Evolutionary conservation across 1,140 invertebrate species (phyloP), one percentile per base, ranked within the genome.

Genomic region (Drosophila ohnishii): DNA sequence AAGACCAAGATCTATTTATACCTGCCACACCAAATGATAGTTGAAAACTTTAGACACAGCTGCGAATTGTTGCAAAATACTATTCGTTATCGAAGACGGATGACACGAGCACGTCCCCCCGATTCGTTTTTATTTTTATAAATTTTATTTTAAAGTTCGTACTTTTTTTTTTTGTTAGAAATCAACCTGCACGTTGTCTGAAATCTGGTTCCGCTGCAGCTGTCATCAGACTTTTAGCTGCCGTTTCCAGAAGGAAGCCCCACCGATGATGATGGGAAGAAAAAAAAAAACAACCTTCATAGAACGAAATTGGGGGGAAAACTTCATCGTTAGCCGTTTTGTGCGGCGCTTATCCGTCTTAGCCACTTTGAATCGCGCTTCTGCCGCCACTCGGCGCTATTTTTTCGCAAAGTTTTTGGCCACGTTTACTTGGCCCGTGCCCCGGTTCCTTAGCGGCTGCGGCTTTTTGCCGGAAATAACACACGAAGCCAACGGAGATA

Each of bases 261-360:
- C 22, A 60, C 28, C 61, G 50, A 35, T 55, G 34, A 35, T 53
- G 50, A 35, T 70, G 45, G 45, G 4, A 28, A 22, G 25, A 42
- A 40, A 35, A 51, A 25, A 25, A 62, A 70, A 64, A 75, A 51
- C 42, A 69, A 67, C 35, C 62, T 32, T 22, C 22, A 40, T 14
- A 25, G 45, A 50, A 58, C 53, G n/a, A 55, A 55, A 65, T 32
- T 28, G 14, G 61, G 32, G 78, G 61, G 69, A 82, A 86, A 86
- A 83, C 75, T 87, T 85, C 59, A 61, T 69, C 74, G 69, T 78
- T 67, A 60, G 58, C 74, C 75, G 63, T 86, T 87, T 87, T 78
- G 59, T 77, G 47, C 62, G 44, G 40, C 66, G 82, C 82, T 86
- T 86, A 86, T 82, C 83, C 83, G 64, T 78, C 82, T 86, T 82